A percentile compares a stretch with the other conserved stretches of the same genome.
These are phyloP conservation scores for Trissonchulus sp. DNA, from an alignment of 2,888 invertebrate genomes.

Conservation along the genomic window DNA sequence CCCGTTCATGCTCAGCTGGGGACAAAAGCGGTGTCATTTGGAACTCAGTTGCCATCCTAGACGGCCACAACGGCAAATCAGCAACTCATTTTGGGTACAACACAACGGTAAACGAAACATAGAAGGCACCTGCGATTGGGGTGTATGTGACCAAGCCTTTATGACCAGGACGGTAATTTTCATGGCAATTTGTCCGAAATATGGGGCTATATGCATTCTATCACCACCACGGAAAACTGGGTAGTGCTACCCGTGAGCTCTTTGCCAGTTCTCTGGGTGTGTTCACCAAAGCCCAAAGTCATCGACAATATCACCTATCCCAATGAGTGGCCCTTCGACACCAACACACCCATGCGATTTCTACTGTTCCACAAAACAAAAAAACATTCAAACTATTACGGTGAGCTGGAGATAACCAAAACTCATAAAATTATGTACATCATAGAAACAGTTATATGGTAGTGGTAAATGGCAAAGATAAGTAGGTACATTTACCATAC, in stretches of 20 bases:
- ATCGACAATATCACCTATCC: neutral
- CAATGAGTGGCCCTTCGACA: neutral
- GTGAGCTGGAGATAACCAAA: too few species aligned
- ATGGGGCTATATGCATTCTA: constrained; percentile 46
- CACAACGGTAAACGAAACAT: constrained; percentile 44
- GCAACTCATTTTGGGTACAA: constrained; percentile 48
- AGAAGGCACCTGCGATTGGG: constrained; percentile 49
- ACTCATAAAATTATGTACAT: too few species aligned
- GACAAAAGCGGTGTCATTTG: constrained; percentile 37
- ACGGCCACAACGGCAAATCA: constrained; percentile 47
- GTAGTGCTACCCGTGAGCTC: constrained; percentile 49
- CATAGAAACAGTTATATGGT: too few species aligned
- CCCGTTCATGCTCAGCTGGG: neutral
- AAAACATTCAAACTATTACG: too few species aligned
- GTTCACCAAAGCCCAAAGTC: neutral
- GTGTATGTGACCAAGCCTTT: constrained; percentile 47
- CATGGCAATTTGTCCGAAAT: neutral
- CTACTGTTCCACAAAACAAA: constrained; percentile 19
- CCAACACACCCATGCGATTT: constrained; percentile 3
- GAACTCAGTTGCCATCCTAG: constrained; percentile 49
- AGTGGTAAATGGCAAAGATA: too few species aligned
- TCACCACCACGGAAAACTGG: constrained; percentile 48
- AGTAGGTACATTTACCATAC: too few species aligned
- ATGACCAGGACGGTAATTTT: constrained; percentile 41
- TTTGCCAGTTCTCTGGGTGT: neutral